A percentile compares a stretch with the other conserved stretches of the same genome.
Evolutionary conservation across 1,140 invertebrate genomes (phyloP).

Genomic region (Diorhabda carinulata): DNA sequence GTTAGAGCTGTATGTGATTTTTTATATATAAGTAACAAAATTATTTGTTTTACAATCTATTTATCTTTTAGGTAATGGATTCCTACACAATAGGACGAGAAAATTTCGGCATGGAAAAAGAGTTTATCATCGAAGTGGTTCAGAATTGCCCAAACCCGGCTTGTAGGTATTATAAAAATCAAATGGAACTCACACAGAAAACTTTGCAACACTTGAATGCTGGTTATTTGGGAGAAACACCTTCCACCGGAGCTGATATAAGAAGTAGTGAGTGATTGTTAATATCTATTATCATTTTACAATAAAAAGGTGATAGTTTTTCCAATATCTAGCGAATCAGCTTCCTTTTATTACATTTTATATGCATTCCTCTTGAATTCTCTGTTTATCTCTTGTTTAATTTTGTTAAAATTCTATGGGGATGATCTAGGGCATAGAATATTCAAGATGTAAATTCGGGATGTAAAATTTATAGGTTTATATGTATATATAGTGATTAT

Average conservation of each 20-base stretch:
- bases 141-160: conserved; percentile 82
- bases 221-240: conserved; percentile 40
- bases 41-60: background rate
- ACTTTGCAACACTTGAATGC: conserved; percentile 51
- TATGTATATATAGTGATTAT: too few relatives aligned
- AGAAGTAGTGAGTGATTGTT: conserved; percentile 34
- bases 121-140: conserved; percentile 81
- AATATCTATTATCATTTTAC: background rate
- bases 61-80: conserved; percentile 61
- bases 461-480: background rate
- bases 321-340: too few relatives aligned
- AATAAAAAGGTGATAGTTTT: too few relatives aligned
- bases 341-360: too few relatives aligned
- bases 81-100: conserved; percentile 81
- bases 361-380: too few relatives aligned
- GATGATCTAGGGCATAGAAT: background rate
- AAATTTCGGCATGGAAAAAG: conserved; percentile 85
- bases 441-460: background rate
- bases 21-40: background rate
- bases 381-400: too few relatives aligned
- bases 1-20: conserved; percentile 64
- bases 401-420: too few relatives aligned
- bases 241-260: conserved; percentile 38
- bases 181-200: conserved; percentile 67
- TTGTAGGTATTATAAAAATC: conserved; percentile 80